phyloP scores from a whole-genome alignment of 2,113 vertebrate species.

The Typhlomys cinereus region DNA sequence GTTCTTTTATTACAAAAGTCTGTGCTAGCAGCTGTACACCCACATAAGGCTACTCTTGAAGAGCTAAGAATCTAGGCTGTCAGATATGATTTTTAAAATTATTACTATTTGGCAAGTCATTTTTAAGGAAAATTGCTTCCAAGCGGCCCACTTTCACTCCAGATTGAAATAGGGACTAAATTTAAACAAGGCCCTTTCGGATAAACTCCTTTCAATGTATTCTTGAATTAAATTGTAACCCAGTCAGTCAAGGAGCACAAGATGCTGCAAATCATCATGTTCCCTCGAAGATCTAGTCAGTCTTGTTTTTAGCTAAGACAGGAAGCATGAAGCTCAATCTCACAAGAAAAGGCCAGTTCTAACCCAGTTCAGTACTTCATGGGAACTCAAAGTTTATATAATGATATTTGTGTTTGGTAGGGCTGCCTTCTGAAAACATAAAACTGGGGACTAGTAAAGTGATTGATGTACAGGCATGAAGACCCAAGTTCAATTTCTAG shows the following conservation, averaged over 20 bases:
- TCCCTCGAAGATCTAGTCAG: not conserved
- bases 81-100: slow-evolving; percentile 53
- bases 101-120: slow-evolving; percentile 31
- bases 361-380: not conserved
- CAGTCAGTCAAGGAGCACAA: not conserved
- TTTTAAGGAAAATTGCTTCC: slow-evolving; percentile 62
- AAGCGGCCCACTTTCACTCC: slow-evolving; percentile 26
- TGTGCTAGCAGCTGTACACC: not conserved
- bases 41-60: not conserved
- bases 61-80: slow-evolving; percentile 9
- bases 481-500: not conserved
- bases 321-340: not conserved
- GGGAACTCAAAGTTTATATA: not conserved
- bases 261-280: slow-evolving; percentile 30
- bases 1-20: not conserved
- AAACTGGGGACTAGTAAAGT: not conserved
- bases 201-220: not conserved
- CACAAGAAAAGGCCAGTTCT: not conserved
- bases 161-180: slow-evolving; percentile 40
- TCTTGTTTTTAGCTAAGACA: not conserved
- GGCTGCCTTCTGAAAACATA: not conserved
- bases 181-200: slow-evolving; percentile 38
- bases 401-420: not conserved
- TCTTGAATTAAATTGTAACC: slow-evolving; percentile 29
- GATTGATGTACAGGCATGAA: not conserved